These are phyloP conservation scores for Sturnira hondurensis DNA, from an alignment of 2,113 vertebrate species.

Conservation along the genomic window DNA sequence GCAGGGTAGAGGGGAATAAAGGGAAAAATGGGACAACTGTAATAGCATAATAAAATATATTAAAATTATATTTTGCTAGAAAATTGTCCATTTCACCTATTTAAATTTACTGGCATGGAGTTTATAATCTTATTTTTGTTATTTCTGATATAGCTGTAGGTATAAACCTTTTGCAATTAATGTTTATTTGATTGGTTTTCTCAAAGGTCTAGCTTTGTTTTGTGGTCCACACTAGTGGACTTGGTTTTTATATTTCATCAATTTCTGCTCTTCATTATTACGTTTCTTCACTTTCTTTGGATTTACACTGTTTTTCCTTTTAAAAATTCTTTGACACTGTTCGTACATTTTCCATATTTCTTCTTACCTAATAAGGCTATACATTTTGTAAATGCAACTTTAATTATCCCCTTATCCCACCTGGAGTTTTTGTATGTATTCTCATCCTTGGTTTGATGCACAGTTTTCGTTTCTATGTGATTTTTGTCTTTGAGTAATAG, in stretches of 20 bases:
- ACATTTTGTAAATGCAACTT: not conserved
- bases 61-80: not conserved
- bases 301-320: not conserved
- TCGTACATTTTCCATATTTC: not conserved
- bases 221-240: not conserved
- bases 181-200: not conserved
- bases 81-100: not conserved
- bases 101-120: conserved; percentile 19
- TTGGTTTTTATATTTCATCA: not conserved
- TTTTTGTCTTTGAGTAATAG: not conserved
- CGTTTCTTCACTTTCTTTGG: not conserved
- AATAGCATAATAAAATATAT: too few relatives aligned
- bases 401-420: rapidly evolving
- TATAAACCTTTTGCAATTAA: not conserved
- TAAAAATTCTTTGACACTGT: not conserved
- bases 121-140: not conserved
- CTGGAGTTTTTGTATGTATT: not conserved
- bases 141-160: not conserved
- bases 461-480: conserved; percentile 11
- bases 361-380: not conserved
- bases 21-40: too few relatives aligned
- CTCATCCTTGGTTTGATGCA: not conserved
- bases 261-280: not conserved
- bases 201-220: not conserved
- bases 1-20: too few relatives aligned